These are phyloP conservation scores for Iguana delicatissima DNA, from an alignment of 2,797 vertebrate species.

Conservation along the genomic window DNA sequence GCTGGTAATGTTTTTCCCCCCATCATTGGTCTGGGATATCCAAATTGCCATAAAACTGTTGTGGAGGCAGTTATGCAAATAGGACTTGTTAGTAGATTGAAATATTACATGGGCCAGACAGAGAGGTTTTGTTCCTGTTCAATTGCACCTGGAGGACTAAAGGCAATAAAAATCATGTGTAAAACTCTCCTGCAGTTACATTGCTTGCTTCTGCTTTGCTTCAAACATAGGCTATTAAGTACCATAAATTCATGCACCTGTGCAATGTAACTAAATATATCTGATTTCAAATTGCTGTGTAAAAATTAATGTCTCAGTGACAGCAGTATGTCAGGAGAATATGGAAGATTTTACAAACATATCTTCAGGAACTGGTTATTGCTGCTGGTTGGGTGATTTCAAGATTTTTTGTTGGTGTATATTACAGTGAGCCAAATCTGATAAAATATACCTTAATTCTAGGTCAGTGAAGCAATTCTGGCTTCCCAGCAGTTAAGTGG, in stretches of 20 bases:
- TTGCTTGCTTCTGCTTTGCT: slow-evolving; percentile 59
- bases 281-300: slow-evolving; percentile 63
- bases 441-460: slow-evolving; percentile 63
- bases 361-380: slow-evolving; percentile 37
- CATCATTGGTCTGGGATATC: not conserved
- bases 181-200: not conserved
- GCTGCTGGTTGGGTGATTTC: slow-evolving; percentile 38
- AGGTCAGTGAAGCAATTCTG: slow-evolving; percentile 77
- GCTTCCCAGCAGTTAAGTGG: slow-evolving; percentile 76
- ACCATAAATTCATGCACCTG: slow-evolving; percentile 46
- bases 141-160: not conserved
- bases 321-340: slow-evolving; percentile 51
- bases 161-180: not conserved
- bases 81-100: not conserved
- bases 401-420: slow-evolving; percentile 36
- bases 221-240: slow-evolving; percentile 53
- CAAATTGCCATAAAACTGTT: not conserved
- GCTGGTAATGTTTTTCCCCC: not conserved
- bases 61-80: not conserved
- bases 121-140: not conserved
- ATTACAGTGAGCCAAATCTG: slow-evolving; percentile 23
- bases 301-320: slow-evolving; percentile 69
- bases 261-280: slow-evolving; percentile 48
- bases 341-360: slow-evolving; percentile 34
- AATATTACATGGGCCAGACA: not conserved